Conservation (phyloP, 2,888 invertebrate species). For the Lasioglossum leucozonium region DNA sequence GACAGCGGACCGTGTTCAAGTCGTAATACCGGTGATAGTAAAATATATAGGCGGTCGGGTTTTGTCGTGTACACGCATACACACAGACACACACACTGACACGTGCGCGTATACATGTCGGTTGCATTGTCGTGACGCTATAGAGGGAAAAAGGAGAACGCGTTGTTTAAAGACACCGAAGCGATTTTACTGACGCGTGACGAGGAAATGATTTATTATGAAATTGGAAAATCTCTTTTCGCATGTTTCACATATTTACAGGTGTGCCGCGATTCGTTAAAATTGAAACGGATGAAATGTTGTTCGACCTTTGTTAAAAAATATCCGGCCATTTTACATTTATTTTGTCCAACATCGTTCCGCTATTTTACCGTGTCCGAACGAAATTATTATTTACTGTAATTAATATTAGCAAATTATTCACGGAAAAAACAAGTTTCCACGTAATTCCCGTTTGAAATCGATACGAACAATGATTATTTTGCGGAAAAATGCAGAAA, state of each 20-base stretch:
- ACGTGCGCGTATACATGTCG: not conserved
- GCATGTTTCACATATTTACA: not conserved
- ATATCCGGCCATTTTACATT: not conserved
- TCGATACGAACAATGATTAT: not conserved
- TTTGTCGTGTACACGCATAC: slow-evolving; percentile 49
- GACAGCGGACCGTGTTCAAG: slow-evolving; percentile 44
- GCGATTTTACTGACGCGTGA: slow-evolving; percentile 12
- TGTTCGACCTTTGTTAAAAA: not conserved
- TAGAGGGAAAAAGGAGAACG: slow-evolving; percentile 22
- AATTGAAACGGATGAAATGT: not conserved
- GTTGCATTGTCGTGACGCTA: slow-evolving; percentile 34
- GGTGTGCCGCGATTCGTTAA: not conserved
- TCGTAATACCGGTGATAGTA: slow-evolving; percentile 67
- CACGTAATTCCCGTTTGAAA: too few relatives aligned
- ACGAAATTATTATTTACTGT: not conserved
- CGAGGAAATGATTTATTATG: not conserved
- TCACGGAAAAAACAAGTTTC: not conserved
- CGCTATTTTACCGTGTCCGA: not conserved
- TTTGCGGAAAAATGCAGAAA: not conserved
- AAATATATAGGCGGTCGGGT: slow-evolving; percentile 62
- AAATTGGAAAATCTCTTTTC: not conserved
- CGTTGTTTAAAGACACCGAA: slow-evolving; percentile 14
- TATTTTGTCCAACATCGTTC: not conserved
- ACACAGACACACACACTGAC: slow-evolving; percentile 18
- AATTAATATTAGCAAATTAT: not conserved